Evolutionary conservation across 2,888 invertebrate species (phyloP).

Genomic region (Falcaria lacertinaria): DNA sequence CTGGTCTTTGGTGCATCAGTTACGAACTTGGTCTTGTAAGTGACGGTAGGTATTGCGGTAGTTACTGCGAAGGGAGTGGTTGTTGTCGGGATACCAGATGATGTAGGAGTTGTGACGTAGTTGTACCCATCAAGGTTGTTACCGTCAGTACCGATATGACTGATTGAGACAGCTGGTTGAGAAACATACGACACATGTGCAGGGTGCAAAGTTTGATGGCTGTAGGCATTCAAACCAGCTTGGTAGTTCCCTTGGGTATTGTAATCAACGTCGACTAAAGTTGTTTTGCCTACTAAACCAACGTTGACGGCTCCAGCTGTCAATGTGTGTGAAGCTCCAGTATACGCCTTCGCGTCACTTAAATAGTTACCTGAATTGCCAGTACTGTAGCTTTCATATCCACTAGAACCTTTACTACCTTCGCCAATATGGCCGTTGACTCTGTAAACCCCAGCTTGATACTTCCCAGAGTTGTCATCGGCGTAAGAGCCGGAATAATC

Average conservation of each 20-base stretch:
- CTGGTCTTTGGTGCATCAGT: conserved; percentile 60
- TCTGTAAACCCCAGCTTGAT: conserved; percentile 51
- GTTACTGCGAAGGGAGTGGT: conserved; percentile 63
- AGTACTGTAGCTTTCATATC: conserved; percentile 41
- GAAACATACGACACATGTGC: conserved; percentile 47
- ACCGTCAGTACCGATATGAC: conserved; percentile 55
- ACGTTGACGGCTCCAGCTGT: conserved; percentile 72
- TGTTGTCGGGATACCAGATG: conserved; percentile 66
- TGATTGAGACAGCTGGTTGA: conserved; percentile 61
- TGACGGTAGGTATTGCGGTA: conserved; percentile 48
- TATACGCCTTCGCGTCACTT: conserved; percentile 47
- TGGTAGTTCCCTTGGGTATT: conserved; percentile 44
- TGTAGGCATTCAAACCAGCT: conserved; percentile 27
- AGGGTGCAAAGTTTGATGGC: conserved; percentile 38
- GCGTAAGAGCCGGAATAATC: conserved; percentile 23
- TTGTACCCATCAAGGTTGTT: conserved; percentile 57
- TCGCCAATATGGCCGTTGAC: conserved; percentile 47
- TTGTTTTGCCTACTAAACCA: conserved; percentile 71
- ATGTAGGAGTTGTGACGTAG: conserved; percentile 62
- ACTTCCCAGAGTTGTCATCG: conserved; percentile 49
- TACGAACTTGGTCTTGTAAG: conserved; percentile 60
- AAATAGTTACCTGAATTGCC: conserved; percentile 54
- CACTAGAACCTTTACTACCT: conserved; percentile 16
- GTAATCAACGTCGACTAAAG: conserved; percentile 57
- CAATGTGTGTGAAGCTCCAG: conserved; percentile 61